phyloP scores from a whole-genome alignment of 2,113 vertebrate species.

The Tupaia tana region DNA sequence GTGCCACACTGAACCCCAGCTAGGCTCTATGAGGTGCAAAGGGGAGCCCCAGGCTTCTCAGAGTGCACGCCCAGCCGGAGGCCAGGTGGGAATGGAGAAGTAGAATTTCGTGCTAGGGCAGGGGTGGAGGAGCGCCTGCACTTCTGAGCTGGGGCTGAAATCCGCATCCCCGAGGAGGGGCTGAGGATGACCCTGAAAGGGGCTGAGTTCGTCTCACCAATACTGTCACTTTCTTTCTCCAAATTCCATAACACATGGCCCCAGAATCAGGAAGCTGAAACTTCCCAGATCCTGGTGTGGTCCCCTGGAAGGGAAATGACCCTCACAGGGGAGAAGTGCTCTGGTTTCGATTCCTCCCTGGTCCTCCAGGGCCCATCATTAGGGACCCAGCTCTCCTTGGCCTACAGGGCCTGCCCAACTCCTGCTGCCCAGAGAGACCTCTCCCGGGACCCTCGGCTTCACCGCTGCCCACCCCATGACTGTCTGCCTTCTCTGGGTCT shows the following conservation, averaged over 20 bases:
- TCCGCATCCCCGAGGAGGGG: neutral
- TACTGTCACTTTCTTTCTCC: neutral
- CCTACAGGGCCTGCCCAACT: neutral
- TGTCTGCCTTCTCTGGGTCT: neutral
- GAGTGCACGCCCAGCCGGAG: neutral
- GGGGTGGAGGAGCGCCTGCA: too few relatives aligned
- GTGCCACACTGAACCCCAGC: neutral
- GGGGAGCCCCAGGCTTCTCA: neutral
- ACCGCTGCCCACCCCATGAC: neutral
- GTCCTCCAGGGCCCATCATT: neutral
- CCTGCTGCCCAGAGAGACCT: neutral
- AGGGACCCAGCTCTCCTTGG: neutral
- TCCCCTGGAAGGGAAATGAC: conserved; percentile 57
- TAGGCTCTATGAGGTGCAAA: neutral
- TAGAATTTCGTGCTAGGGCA: neutral
- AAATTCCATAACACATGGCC: neutral
- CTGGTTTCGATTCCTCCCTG: conserved; percentile 68
- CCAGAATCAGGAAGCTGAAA: conserved; percentile 56
- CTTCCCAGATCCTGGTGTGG: neutral
- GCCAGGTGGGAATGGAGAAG: neutral
- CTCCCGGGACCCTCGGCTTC: neutral
- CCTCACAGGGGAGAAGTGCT: conserved; percentile 52
- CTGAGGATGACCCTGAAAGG: neutral
- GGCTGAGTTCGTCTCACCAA: neutral
- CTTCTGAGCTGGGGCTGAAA: neutral